Evolutionary conservation across 37 sponge, comb jelly and placozoan genomes (phyloP).

Genomic region (Dysidea cf. avara): DNA sequence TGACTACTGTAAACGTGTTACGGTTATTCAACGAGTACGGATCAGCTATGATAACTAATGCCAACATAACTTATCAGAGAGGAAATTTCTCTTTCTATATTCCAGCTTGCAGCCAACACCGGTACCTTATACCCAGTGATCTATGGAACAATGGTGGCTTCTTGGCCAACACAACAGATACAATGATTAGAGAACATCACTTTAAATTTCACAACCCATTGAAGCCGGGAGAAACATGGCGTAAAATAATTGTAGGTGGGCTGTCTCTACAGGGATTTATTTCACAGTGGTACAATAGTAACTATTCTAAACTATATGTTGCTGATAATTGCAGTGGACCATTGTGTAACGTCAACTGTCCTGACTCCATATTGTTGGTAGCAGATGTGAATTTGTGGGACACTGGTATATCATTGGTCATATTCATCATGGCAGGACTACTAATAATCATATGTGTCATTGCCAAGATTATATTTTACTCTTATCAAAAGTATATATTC

Average conservation of each 20-base stretch:
- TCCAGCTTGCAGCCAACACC: slow-evolving; percentile 77
- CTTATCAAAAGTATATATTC: slow-evolving; percentile 52
- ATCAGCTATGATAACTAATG: slow-evolving; percentile 29
- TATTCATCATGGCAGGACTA: slow-evolving; percentile 19
- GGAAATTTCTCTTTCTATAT: slow-evolving; percentile 40
- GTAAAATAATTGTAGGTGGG: background rate
- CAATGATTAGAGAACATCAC: background rate
- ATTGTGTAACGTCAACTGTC: slow-evolving; percentile 34
- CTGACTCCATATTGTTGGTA: slow-evolving; percentile 9
- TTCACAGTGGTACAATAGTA: slow-evolving; percentile 25
- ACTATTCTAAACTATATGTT: background rate
- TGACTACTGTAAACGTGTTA: slow-evolving; percentile 2
- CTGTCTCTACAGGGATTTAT: slow-evolving; percentile 26
- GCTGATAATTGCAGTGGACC: slow-evolving; percentile 45
- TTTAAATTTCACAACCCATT: slow-evolving; percentile 39
- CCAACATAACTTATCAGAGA: slow-evolving; percentile 28
- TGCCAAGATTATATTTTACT: slow-evolving; percentile 32
- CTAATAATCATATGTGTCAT: slow-evolving; percentile 26
- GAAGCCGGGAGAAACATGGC: too few relatives aligned
- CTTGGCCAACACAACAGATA: slow-evolving; percentile 2
- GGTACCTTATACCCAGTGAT: slow-evolving; percentile 49
- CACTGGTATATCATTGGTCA: background rate
- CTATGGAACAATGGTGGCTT: slow-evolving; percentile 43
- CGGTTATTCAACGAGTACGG: slow-evolving; percentile 45
- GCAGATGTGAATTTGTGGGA: background rate